Base-by-base conservation (phyloP, 2,888 invertebrate genomes). In the Ectemnius lituratus region DNA sequence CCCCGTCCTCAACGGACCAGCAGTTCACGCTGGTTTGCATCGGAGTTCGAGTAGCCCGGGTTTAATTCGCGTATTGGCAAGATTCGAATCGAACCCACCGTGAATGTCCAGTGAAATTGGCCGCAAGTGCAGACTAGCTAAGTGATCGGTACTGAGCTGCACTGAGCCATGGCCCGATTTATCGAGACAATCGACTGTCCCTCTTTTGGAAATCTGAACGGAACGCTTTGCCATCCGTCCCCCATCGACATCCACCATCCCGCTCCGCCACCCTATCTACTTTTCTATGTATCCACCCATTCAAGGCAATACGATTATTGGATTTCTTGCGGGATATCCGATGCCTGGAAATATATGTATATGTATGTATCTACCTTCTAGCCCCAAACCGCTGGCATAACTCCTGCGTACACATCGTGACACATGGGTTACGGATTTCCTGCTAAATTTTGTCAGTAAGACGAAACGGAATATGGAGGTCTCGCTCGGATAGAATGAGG, bases 1-100 rank as follows among this genome's bases (percentile, higher is more conserved):
- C 8, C 37, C 11, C 37, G 37, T 37, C 11, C 37, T 56, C 61
- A 46, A 0, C 6, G 62, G 49, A 28, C 46, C 23, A 47, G 11
- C 57, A 70, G 62, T 76, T 76, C 65, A 62, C 49, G 62, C 52
- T 60, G 67, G 67, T 64, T 67, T 61, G 68, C 61, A 70, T 73
- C 70, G 72, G 37, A 64, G 62, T 57, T 62, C 70, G 69, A 64
- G 60, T 57, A 68, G 77, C 56, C 72, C 61, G 70, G 75, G 67
- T 73, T 82, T 76, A 80, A 82, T 78, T 75, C 78, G 66, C 65
- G 66, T 67, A 73, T 81, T 79, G 79, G 67, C 73, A 72, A 79
- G 68, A 73, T 70, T 63, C 73, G 73, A 75, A 74, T 70, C 69
- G 67, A 61, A 69, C 47, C 71, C 73, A 37, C 37, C 68, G 76